A percentile compares a stretch with the other conserved stretches of the same genome.
Conservation (phyloP, 2,888 invertebrate species). For the Pachliopta kotzebuea region DNA sequence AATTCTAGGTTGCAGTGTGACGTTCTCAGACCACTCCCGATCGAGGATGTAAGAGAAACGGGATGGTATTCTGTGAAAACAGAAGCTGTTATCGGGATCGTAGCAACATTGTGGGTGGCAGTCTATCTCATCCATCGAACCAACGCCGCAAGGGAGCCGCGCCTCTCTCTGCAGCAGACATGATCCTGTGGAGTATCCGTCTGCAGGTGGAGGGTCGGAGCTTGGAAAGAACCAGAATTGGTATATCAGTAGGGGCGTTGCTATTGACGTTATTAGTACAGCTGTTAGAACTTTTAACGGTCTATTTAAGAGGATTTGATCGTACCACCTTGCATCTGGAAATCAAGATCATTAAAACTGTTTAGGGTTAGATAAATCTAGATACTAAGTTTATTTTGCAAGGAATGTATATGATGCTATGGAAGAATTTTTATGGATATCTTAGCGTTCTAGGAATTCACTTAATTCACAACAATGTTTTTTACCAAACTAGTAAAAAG, state of each 20-base stretch:
- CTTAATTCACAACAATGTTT: no score
- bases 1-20: conserved; percentile 53
- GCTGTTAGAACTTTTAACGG: conserved; percentile 51
- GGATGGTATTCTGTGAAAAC: conserved; percentile 78
- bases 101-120: conserved; percentile 78
- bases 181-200: conserved; percentile 65
- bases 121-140: conserved; percentile 44
- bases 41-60: conserved; percentile 68
- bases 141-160: conserved; percentile 63
- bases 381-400: no score
- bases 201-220: conserved; percentile 49
- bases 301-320: conserved; percentile 59
- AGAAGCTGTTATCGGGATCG: conserved; percentile 56
- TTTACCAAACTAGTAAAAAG: no score
- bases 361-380: no score
- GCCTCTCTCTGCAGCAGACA: conserved; percentile 53
- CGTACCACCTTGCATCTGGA: conserved; percentile 65
- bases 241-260: conserved; percentile 59
- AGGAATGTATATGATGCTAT: no score
- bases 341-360: not conserved
- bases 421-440: no score
- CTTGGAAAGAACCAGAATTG: conserved; percentile 50
- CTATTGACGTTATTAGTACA: conserved; percentile 45
- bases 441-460: no score
- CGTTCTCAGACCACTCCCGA: conserved; percentile 55